Percentiles rank a stretch among this genome's conserved stretches.
These are phyloP conservation scores for Cricetomys ansorgei DNA, from an alignment of 2,113 vertebrate genomes.

Conservation along the genomic window DNA sequence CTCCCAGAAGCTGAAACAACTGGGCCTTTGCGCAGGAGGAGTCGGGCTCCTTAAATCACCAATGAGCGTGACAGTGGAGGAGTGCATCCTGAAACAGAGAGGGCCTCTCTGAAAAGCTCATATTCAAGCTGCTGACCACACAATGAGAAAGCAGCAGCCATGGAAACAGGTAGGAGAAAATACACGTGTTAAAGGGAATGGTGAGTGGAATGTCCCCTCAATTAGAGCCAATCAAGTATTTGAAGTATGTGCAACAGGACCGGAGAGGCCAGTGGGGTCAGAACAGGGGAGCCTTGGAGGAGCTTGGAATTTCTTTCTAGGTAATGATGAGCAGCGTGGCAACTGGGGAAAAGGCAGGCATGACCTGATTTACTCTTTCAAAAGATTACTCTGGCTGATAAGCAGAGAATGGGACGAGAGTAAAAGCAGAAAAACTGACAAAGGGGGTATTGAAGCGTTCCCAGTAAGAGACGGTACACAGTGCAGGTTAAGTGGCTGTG, in stretches of 20 bases:
- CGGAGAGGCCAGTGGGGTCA: neutral
- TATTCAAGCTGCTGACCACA: neutral
- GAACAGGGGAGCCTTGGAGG: neutral
- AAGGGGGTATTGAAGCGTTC: neutral
- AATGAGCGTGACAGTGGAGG: neutral
- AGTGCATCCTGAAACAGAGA: neutral
- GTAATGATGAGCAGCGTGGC: neutral
- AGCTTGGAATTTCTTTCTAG: slow-evolving; percentile 15
- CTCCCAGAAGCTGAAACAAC: neutral
- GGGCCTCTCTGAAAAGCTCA: neutral
- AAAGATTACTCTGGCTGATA: neutral
- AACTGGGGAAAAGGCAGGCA: neutral
- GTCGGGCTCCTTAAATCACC: too few species aligned
- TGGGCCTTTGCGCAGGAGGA: neutral
- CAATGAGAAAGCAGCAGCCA: neutral
- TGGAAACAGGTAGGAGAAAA: neutral
- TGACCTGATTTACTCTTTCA: slow-evolving; percentile 20
- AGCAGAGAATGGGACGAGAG: neutral
- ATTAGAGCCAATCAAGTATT: neutral
- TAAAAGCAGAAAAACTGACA: neutral
- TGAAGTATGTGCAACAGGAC: neutral
- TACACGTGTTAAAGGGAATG: slow-evolving; percentile 11
- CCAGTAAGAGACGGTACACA: neutral
- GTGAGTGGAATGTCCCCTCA: neutral
- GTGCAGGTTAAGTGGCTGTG: neutral